Evolutionary conservation across 2,888 invertebrate species (phyloP), one percentile per base, ranked within the genome.

Genomic region (Drosophila prolongata): DNA sequence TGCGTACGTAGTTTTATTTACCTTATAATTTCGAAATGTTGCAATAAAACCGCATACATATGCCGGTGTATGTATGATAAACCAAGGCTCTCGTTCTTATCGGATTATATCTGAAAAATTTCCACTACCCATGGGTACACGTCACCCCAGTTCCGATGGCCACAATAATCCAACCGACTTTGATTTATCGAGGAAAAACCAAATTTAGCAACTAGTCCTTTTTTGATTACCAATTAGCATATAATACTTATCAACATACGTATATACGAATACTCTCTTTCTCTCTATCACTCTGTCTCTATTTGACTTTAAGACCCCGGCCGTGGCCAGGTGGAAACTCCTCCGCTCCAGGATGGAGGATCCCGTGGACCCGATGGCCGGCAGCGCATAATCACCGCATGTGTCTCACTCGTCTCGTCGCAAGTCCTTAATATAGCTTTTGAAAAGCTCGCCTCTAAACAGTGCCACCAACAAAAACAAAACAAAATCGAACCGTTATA

Each of bases 381-480:
- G 78, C 78, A 79, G 75, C 70, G 78, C 83, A 80, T 80, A 77
- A 89, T 89, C 88, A 89, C 86, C 87, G 78, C 78, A 83, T 87
- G 90, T 90, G 87, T 88, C 89, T 90, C 75, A 77, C 67, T 84
- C 78, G 76, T 73, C 75, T 78, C 84, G 82, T 88, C 78, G 80
- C 82, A 84, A 87, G 79, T 82, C 80, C 87, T 87, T 83, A 87
- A 80, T 72, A 85, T 80, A 86, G 87, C 89, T 89, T 89, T 87
- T 72, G 78, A 89, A 89, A 83, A 89, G 89, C 89, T 89, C 84
- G 89, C 89, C 89, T 89, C 84, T 80, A 88, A 81, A 85, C 79
- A 88, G 89, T 89, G 89, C 89, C 89, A 83, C 75, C 80, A 14
- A 59, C 42, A 46, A 65, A 66, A 59, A 58, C 44, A 54, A 67